phyloP scores from a whole-genome alignment of 2,888 invertebrate species.

The Hetaerina titia region DNA sequence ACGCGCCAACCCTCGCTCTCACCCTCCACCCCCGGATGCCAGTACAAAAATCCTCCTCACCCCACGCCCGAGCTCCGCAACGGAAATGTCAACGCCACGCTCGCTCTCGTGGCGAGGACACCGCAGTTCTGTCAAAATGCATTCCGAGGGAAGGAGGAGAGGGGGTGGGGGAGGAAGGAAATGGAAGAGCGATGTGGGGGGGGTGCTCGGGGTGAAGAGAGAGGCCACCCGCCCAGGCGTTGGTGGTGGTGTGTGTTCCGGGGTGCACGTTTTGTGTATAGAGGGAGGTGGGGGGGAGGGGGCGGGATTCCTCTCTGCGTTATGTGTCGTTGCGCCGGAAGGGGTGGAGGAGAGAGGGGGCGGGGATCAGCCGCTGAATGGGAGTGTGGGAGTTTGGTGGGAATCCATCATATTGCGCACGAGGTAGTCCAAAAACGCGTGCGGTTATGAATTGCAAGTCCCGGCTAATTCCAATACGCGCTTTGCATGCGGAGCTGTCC shows the following conservation, averaged over 20 bases:
- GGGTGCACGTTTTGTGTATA: slow-evolving; percentile 22
- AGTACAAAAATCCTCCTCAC: background rate
- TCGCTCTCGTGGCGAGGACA: slow-evolving; percentile 50
- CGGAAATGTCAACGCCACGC: slow-evolving; percentile 67
- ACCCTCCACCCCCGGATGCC: background rate
- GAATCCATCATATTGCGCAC: slow-evolving; percentile 59
- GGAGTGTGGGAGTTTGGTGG: slow-evolving; percentile 40
- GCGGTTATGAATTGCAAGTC: slow-evolving; percentile 69
- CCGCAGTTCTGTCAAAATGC: slow-evolving; percentile 65
- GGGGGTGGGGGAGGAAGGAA: background rate
- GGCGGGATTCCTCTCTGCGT: background rate
- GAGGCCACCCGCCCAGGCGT: background rate
- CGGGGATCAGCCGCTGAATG: background rate
- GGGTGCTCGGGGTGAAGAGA: background rate
- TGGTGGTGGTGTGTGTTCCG: background rate
- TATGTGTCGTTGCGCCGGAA: slow-evolving; percentile 8
- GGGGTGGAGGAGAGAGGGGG: background rate
- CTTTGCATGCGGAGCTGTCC: slow-evolving; percentile 68
- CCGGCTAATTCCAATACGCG: slow-evolving; percentile 66
- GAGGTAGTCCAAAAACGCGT: slow-evolving; percentile 67
- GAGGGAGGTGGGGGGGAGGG: background rate
- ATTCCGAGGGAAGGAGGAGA: background rate
- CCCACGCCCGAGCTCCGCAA: slow-evolving; percentile 24
- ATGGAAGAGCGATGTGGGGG: background rate
- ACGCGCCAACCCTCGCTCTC: background rate